These are phyloP conservation scores for Lithosia quadra DNA, from an alignment of 2,888 invertebrate species.

Conservation along the genomic window DNA sequence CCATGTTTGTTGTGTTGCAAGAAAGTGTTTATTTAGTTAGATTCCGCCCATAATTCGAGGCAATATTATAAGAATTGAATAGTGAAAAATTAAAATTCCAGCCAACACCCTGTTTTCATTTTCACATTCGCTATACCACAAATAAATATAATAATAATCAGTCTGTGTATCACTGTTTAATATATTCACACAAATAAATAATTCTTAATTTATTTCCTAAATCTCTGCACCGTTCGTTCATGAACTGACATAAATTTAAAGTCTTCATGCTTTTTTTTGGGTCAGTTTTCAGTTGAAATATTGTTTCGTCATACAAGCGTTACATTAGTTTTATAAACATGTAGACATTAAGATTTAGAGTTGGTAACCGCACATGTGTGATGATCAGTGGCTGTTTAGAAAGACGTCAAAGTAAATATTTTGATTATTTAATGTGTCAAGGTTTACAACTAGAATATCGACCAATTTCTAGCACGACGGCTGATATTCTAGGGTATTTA, in stretches of 20 bases:
- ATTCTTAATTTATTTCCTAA: too few species aligned
- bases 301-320: conserved; percentile 2
- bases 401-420: conserved; percentile 19
- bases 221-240: background rate
- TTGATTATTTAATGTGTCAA: conserved; percentile 11
- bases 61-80: too few species aligned
- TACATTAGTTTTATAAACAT: conserved; percentile 12
- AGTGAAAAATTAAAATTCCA: too few species aligned
- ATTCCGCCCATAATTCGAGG: too few species aligned
- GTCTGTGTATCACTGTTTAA: too few species aligned
- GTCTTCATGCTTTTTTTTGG: background rate
- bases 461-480: background rate
- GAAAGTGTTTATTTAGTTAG: too few species aligned
- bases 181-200: too few species aligned
- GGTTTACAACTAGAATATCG: conserved; percentile 5
- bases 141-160: too few species aligned
- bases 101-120: too few species aligned
- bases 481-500: conserved; percentile 5
- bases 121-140: too few species aligned
- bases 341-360: conserved; percentile 2
- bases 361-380: conserved; percentile 6
- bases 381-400: conserved; percentile 14
- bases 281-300: background rate
- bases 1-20: too few species aligned
- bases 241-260: background rate